Base-by-base conservation (phyloP, 2,888 invertebrate species). In the Campoplex nolae region DNA sequence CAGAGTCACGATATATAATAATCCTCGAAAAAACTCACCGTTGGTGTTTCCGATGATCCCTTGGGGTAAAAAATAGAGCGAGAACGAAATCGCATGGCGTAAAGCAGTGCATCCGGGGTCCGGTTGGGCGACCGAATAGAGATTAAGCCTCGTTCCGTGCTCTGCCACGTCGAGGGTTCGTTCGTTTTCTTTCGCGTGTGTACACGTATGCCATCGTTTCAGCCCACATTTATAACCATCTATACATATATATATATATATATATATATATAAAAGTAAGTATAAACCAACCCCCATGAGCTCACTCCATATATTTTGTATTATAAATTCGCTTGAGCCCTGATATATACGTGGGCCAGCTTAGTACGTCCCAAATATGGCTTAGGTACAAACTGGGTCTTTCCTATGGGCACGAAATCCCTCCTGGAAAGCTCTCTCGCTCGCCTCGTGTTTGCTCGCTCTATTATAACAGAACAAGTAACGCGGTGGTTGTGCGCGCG, bases 321-420 rank as follows among this genome's bases (percentile, higher is more conserved):
- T 92, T 92, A 90, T 92, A 92, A 89, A 92, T 91, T 92, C 90
- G 90, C 80, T 88, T 89, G 90, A 90, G 91, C 91, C 92, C 92
- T 89, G 89, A 90, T 91, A 91, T 92, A 91, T 90, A 91, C 90
- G 90, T 90, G 90, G 90, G 92, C 91, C 91, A 90, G 92, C 92
- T 92, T 92, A 90, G 89, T 70, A 73, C 56, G 85, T 86, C 87
- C 88, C 73, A 65, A 89, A 83, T 87, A 82, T 84, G 82, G 87
- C 89, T 89, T 89, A 89, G 89, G 88, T 86, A 87, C 73, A 86
- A 88, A 88, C 88, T 86, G 88, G 88, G 80, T 85, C 83, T 84
- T 38, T 62, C 62, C 80, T 45, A 77, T 51, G 56, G 35, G 56
- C 73, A 81, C 81, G 54, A 81, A 84, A 83, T 70, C 83, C 71